Evolutionary conservation across 2,113 vertebrate genomes (phyloP).

Genomic region (Motacilla tschutschensis): DNA sequence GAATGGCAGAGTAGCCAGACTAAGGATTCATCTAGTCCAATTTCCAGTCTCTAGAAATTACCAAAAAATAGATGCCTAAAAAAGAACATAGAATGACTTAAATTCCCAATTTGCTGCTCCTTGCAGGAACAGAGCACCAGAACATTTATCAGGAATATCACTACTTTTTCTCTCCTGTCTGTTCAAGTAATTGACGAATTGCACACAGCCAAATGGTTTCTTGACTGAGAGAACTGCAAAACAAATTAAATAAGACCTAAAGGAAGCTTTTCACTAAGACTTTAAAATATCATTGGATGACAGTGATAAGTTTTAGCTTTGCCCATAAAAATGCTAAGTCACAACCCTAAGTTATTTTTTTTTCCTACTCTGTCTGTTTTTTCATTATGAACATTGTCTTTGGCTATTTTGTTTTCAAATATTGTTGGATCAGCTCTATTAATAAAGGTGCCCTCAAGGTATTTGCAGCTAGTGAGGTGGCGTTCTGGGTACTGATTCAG

Average conservation of each 20-base stretch:
- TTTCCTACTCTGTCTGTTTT: neutral
- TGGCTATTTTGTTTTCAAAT: neutral
- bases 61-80: neutral
- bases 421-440: neutral
- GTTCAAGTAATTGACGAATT: neutral
- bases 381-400: neutral
- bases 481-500: slow-evolving; percentile 7
- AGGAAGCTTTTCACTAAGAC: neutral
- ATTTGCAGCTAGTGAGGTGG: neutral
- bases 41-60: neutral
- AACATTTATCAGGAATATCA: neutral
- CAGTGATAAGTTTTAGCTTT: neutral
- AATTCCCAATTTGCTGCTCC: neutral
- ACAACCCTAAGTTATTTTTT: neutral
- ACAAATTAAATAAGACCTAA: neutral
- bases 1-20: neutral
- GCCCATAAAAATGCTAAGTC: neutral
- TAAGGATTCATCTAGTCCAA: neutral
- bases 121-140: neutral
- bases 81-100: neutral
- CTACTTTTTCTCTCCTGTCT: neutral
- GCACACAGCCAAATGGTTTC: neutral
- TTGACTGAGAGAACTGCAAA: neutral
- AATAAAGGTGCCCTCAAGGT: slow-evolving; percentile 1
- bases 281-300: neutral